Evolutionary conservation across 2,113 vertebrate species (phyloP), one percentile per base, ranked within the genome.

Genomic region (Hippoglossus stenolepis): DNA sequence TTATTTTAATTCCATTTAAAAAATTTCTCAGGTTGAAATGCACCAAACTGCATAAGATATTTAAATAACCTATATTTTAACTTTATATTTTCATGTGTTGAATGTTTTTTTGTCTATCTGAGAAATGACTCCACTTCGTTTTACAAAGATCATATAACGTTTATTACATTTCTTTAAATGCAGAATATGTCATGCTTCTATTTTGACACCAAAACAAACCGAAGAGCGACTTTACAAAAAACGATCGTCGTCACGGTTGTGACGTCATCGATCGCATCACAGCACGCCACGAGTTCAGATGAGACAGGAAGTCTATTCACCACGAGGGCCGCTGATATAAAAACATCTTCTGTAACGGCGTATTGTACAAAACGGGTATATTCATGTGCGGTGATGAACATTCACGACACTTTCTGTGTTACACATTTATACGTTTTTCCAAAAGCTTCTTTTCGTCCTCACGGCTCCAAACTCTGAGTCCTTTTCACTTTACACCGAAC

Each of bases 71-170:
- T 5, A 49, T 17, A 11, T 49, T 49, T 14, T 17, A 5, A 18
- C 18, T 11, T 40, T 40, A 24, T 24, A 24, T 24, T 24, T 24
- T 24, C 24, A 24, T 24, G 24, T 24, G 24, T 24, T 24, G 7
- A 31, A 31, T 31, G 28, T 31, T 31, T 31, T 31, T 6, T 31
- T 31, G 7, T 53, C 7, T 4, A 5, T 14, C 54, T 24, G 18
- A 23, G 45, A 61, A 45, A 86, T 71, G 56, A 67, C 70, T 59
- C 26, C 0, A 75, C 4, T 43, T 53, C 18, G 56, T 26, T 31
- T 73, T 79, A 84, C 65, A 92, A 91, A 92, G 57, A 85, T 80
- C 77, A 85, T 87, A 85, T 85, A 85, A 87, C 69, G 80, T 92
- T 93, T 90, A 91, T 92, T 89, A 75, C 77, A 79, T 66, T 68